Conservation (phyloP, 2,888 invertebrate species). For the Stenchaetothrips biformis region DNA sequence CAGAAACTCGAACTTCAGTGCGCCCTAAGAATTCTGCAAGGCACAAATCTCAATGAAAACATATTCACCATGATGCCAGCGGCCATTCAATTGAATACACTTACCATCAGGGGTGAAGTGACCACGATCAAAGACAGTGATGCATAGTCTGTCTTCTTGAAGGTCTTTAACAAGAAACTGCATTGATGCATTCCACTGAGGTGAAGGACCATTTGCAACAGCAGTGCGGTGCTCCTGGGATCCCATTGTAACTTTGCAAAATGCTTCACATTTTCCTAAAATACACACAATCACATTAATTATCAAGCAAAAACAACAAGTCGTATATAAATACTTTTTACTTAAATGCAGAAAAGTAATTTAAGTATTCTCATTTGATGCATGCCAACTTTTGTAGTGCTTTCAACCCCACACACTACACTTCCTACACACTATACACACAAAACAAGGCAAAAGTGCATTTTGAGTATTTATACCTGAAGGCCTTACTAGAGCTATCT, state of each 20-base stretch:
- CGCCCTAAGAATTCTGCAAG: conserved; percentile 64
- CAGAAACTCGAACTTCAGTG: conserved; percentile 61
- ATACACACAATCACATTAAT: conserved; percentile 26
- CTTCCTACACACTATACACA: too few relatives aligned
- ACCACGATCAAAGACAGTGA: conserved; percentile 66
- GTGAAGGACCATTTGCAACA: conserved; percentile 53
- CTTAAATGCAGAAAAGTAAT: background rate
- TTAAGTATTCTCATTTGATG: background rate
- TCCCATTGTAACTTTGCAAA: conserved; percentile 68
- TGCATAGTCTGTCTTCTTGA: conserved; percentile 61
- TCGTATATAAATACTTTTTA: background rate
- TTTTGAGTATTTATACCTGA: background rate
- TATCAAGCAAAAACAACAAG: conserved; percentile 22
- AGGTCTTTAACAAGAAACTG: conserved; percentile 68
- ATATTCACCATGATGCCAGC: conserved; percentile 22
- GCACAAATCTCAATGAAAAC: conserved; percentile 22
- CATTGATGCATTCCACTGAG: conserved; percentile 71
- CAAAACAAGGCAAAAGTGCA: background rate
- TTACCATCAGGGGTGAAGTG: conserved; percentile 68
- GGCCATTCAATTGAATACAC: conserved; percentile 34
- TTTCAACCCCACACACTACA: too few relatives aligned
- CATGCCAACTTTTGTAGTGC: background rate
- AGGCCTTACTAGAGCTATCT: conserved; percentile 9
- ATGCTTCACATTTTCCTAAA: conserved; percentile 62
- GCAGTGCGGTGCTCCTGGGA: conserved; percentile 65